phyloP scores from a whole-genome alignment of 2,113 vertebrate species.

The Prunella himalayana region DNA sequence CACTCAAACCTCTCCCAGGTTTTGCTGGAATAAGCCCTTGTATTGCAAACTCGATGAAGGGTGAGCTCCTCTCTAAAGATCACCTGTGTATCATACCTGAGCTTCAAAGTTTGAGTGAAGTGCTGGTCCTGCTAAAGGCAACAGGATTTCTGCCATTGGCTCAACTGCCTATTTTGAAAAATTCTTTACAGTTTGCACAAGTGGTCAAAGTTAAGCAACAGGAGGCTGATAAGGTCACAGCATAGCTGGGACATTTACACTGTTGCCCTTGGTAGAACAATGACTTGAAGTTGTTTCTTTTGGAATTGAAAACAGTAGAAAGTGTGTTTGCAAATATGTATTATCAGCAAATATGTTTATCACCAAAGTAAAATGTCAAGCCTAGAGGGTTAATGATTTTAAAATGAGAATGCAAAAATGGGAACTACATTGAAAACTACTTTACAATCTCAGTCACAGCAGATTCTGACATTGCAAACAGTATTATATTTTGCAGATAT shows the following conservation, averaged over 20 bases:
- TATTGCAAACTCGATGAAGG: neutral
- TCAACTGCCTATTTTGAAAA: neutral
- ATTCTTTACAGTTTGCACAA: neutral
- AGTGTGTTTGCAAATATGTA: neutral
- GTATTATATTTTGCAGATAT: neutral
- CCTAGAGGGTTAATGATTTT: neutral
- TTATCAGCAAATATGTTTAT: neutral
- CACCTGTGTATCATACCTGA: fast-evolving
- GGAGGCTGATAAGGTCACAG: neutral
- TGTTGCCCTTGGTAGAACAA: neutral
- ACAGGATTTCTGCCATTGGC: neutral
- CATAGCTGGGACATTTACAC: neutral
- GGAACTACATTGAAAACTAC: neutral
- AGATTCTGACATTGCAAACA: neutral
- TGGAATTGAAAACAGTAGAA: neutral
- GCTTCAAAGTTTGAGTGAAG: neutral
- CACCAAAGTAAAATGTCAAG: conserved; percentile 1
- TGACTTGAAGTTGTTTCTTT: neutral
- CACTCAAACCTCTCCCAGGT: neutral
- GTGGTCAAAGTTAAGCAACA: neutral
- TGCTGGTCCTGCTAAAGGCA: neutral
- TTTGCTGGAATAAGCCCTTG: neutral
- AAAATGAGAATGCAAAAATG: neutral
- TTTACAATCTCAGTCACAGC: neutral
- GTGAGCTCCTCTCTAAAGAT: neutral